Evolutionary conservation across 2,797 vertebrate genomes (phyloP), one percentile per base, ranked within the genome.

Genomic region (Muscicapa striata): DNA sequence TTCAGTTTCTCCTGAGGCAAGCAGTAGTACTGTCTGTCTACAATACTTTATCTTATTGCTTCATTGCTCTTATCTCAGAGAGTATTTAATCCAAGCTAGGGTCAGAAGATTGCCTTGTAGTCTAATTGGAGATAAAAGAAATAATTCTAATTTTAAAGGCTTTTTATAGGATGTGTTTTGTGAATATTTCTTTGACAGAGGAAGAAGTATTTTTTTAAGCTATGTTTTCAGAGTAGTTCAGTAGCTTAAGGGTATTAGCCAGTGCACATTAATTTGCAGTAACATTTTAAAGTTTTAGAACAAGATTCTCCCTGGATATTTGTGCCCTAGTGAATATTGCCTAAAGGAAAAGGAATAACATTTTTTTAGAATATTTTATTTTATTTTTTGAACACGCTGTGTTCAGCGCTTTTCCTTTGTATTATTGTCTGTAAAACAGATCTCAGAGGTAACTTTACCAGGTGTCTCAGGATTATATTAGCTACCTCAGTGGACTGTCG

Each of bases 391-490:
- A 46, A 68, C 1, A 14, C 57, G 24, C 34, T 49, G 49, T 89
- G 18, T 85, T 20, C 68, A 87, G 75, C 27, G n/a, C 13, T 89
- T 93, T 79, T 34, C 21, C 43, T 78, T 57, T 73, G 41, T 78
- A 46, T 74, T 90, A 74, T 13, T 74, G 32, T 15, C 62, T 84
- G 68, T 92, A 84, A 96, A 97, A 85, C 41, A 72, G 55, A 91
- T 89, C 85, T 95, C 69, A 38, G 76, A 92, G 87, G 89, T 86
- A 95, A 95, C 93, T 94, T 95, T 94, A 94, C 84, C 81, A 89
- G 86, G 57, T 73, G 63, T 93, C 82, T 97, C 82, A 68, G 93
- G 84, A 96, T 96, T 95, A 77, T 95, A 94, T 96, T 96, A 96
- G 92, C 78, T 96, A 55, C 82, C 85, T 95, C 91, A 91, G 91